Base-by-base conservation (phyloP, 2,888 invertebrate species). In the Euplexia lucipara region DNA sequence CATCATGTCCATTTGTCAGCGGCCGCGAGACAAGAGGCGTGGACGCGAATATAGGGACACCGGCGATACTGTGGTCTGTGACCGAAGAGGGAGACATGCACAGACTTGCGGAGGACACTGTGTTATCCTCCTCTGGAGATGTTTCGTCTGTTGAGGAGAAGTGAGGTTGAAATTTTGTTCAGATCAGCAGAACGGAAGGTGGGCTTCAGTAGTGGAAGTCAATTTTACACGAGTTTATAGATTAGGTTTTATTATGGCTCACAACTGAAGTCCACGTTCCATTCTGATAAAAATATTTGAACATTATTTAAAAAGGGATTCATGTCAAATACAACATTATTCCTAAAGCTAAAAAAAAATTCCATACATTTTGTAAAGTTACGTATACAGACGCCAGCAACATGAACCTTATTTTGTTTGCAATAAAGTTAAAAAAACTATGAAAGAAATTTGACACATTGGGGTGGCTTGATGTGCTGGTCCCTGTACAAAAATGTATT, bases 61-160 rank as follows among this genome's bases (percentile, higher is more conserved):
- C 90, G 39, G 91, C 84, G 35, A 79, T 80, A 5, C 83, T 78
- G 35, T 47, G 41, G 32, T 71, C 70, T 53, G 69, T 32, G 32
- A 62, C 78, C 44, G 81, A 66, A 5, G 80, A 71, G 1, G 94
- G 94, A 4, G 95, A 95, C 90, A 94, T 89, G 80, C 94, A 93
- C 0, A 94, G 82, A 35, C 95, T 95, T 8, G 94, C 94, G 0
- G 94, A 92, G 0, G 95, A 95, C 8, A 93, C 85, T 12, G 95
- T 94, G 67, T 88, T 87, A 62, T 26, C 93, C 26, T 77, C 82
- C 54, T 91, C 92, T 18, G 88, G 88, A 0, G 93, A 91, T 30
- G 83, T 82, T 1, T 90, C 93, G 73, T 91, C 94, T 94, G 88
- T 79, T 16, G 30, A 70, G 35, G 18, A 53, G 34, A 59, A 12